phyloP scores from a whole-genome alignment of 1,140 invertebrate genomes.

The Heliconius himera region DNA sequence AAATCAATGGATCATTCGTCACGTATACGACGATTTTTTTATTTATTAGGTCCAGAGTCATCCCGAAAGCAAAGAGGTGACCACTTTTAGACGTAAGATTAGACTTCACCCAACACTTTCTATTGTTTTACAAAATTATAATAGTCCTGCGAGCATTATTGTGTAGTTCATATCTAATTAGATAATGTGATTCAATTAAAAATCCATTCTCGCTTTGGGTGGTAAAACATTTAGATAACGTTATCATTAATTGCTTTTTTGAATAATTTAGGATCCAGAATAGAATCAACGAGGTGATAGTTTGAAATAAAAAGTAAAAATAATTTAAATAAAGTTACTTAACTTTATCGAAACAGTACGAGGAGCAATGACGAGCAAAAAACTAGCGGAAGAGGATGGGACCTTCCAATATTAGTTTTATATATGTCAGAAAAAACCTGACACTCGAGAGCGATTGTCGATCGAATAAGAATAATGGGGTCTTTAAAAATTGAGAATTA shows the following conservation, averaged over 20 bases:
- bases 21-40: conserved; percentile 57
- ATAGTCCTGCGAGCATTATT: conserved; percentile 65
- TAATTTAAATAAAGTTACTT: conserved; percentile 45
- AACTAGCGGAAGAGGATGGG: conserved; percentile 77
- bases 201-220: conserved; percentile 64
- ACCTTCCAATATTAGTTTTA: conserved; percentile 81
- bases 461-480: conserved; percentile 77
- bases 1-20: conserved; percentile 73
- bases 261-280: conserved; percentile 40
- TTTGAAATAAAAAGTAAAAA: conserved; percentile 21
- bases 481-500: conserved; percentile 62
- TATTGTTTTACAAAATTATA: conserved; percentile 55
- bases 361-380: conserved; percentile 67
- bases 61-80: conserved; percentile 31
- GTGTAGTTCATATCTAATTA: conserved; percentile 70
- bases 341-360: conserved; percentile 59
- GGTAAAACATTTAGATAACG: conserved; percentile 54
- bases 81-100: conserved; percentile 19
- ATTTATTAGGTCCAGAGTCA: conserved; percentile 29
- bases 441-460: conserved; percentile 75
- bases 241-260: conserved; percentile 50
- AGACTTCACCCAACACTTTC: conserved; percentile 27
- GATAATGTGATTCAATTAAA: conserved; percentile 54
- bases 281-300: conserved; percentile 30
- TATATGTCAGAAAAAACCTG: conserved; percentile 76